Evolutionary conservation across 2,113 vertebrate genomes (phyloP).

Genomic region (Entosphenus tridentatus): DNA sequence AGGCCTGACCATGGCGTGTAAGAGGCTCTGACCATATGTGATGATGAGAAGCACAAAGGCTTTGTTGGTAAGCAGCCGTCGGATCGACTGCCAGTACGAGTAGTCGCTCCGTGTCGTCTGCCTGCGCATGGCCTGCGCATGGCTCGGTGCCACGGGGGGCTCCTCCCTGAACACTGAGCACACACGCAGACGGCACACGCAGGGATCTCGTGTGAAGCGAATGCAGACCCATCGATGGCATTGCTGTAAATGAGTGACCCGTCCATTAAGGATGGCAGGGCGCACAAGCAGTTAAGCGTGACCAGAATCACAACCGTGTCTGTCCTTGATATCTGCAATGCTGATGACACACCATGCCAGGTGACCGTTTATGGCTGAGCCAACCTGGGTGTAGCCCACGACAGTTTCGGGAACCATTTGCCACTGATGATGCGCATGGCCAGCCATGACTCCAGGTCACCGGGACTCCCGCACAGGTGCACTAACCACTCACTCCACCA

Average conservation of each 20-base stretch:
- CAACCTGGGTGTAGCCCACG: no score
- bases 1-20: background rate
- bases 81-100: conserved; percentile 42
- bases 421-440: no score
- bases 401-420: no score
- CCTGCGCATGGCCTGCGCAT: conserved; percentile 34
- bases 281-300: background rate
- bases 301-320: background rate
- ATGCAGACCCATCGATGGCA: background rate
- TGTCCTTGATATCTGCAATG: background rate
- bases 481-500: no score
- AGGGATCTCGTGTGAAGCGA: background rate
- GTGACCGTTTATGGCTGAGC: no score
- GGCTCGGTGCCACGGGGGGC: conserved; percentile 44
- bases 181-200: background rate
- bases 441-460: no score
- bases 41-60: conserved; percentile 58
- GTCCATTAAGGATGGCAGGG: background rate
- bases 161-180: conserved; percentile 57
- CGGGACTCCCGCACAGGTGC: no score
- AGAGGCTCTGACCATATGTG: conserved; percentile 42
- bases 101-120: conserved; percentile 18
- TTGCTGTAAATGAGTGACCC: background rate
- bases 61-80: conserved; percentile 37
- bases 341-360: background rate